A percentile compares a stretch with the other conserved stretches of the same genome.
These are phyloP conservation scores for Cyprinella venusta DNA, from an alignment of 2,797 vertebrate genomes.

Conservation along the genomic window DNA sequence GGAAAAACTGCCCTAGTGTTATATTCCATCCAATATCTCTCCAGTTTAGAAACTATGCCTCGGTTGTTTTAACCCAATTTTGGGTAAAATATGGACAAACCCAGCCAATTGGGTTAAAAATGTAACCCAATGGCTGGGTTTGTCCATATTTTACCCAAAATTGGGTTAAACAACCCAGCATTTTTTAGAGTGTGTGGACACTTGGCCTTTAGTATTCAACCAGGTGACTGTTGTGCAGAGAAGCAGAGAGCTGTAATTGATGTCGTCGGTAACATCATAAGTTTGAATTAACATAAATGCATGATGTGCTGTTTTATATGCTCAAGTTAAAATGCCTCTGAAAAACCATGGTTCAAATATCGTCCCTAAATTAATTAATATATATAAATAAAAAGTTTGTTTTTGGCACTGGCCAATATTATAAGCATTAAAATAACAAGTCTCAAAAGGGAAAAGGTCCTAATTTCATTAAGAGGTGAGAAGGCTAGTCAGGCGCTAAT, in stretches of 20 bases:
- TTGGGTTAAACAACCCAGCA: too few relatives aligned
- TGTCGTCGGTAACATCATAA: background rate
- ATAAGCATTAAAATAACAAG: background rate
- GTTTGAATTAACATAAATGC: background rate
- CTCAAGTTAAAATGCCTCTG: background rate
- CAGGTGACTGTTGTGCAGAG: background rate
- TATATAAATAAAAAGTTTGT: background rate
- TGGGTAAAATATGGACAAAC: too few relatives aligned
- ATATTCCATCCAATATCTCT: background rate
- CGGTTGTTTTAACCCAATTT: too few relatives aligned
- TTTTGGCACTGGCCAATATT: background rate
- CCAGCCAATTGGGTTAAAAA: too few relatives aligned
- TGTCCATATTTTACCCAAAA: too few relatives aligned
- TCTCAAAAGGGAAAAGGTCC: background rate
- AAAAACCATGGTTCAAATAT: background rate
- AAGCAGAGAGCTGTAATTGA: background rate
- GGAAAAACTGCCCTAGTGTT: background rate
- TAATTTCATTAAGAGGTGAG: constrained; percentile 34
- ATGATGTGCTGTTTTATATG: background rate
- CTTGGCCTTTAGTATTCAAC: background rate
- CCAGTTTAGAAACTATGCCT: background rate
- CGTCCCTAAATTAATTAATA: background rate
- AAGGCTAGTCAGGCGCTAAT: background rate
- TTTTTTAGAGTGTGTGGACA: too few relatives aligned
- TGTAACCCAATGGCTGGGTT: too few relatives aligned